Base-by-base conservation (phyloP, 2,797 vertebrate species). In the Argya squamiceps region DNA sequence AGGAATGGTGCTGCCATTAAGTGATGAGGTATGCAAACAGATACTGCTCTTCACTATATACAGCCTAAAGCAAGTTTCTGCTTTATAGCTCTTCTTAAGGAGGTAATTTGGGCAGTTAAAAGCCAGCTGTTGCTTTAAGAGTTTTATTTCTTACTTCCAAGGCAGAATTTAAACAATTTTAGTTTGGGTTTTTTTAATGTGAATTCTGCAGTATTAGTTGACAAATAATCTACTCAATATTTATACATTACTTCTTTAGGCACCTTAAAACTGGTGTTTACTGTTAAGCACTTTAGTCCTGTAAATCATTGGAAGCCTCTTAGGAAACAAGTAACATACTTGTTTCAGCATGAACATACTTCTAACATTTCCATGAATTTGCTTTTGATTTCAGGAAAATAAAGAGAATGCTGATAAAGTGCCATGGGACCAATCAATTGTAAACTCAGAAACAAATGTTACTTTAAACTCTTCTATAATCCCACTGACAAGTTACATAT, bases 351-450 rank as follows among this genome's bases (percentile, higher is more conserved):
- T 36, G 26, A 85, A 41, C 1, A 1, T 39, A 47, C 4, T 37
- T 83, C 16, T 96, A 64, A 88, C 11, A 20, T 63, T 22, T 84
- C 22, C 19, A 8, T 67, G 91, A 39, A 88, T 64, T 64, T 92
- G 21, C 44, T 92, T 97, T 56, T 96, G 46, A 41, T 96, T 97
- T 59, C 92, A 98, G 97, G 96, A 96, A 76, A 97, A 98, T 80
- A 98, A 97, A 96, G 98, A 98, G 95, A 98, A 98, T 85, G 47
- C 92, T 39, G 62, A 74, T 56, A 68, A 85, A 67, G 39, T 70
- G 34, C 50, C 71, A 37, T 78, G 55, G 76, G 93, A 80, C 7
- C 83, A 94, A 73, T 86, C 87, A 86, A 81, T 81, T 5, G 15
- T 29, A 55, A 92, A 37, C 30, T 24, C 91, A 60, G 95, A 56